Conservation (phyloP, 2,888 invertebrate species). For the Microdon myrmicae region DNA sequence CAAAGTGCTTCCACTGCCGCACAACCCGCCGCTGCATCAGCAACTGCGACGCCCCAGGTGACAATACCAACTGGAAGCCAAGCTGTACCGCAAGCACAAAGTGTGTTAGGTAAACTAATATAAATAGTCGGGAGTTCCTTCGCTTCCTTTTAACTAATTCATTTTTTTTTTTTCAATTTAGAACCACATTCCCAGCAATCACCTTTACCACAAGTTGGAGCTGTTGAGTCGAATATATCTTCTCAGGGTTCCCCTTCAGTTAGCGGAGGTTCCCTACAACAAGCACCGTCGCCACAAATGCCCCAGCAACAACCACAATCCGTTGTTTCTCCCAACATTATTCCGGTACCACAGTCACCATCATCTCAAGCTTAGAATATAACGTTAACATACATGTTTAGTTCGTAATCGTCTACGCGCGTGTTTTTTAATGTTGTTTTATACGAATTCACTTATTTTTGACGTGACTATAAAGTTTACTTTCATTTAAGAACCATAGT, state of each 20-base stretch:
- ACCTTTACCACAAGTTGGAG: conserved; percentile 29
- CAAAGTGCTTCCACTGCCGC: conserved; percentile 43
- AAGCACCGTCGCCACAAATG: conserved; percentile 62
- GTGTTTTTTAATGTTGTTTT: too few relatives aligned
- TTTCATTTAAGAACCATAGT: too few relatives aligned
- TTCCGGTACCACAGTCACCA: conserved; percentile 63
- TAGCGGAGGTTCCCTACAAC: conserved; percentile 64
- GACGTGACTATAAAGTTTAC: too few relatives aligned
- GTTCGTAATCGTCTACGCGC: too few relatives aligned
- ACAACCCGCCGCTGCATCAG: conserved; percentile 35
- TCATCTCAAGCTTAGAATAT: conserved; percentile 32
- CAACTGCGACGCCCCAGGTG: conserved; percentile 31
- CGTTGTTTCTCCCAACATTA: conserved; percentile 68
- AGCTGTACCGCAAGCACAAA: conserved; percentile 25
- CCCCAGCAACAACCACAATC: conserved; percentile 65
- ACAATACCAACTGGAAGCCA: conserved; percentile 26
- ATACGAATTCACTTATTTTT: too few relatives aligned
- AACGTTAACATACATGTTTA: too few relatives aligned
- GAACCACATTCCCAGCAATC: conserved; percentile 46
- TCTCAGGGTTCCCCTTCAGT: conserved; percentile 57
- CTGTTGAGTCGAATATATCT: conserved; percentile 56
- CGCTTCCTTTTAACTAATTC: not conserved
- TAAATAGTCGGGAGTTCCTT: not conserved
- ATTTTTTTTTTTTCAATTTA: conserved; percentile 10
- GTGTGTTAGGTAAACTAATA: conserved; percentile 27